Percentiles rank a stretch among this genome's conserved stretches.
phyloP scores from a whole-genome alignment of 2,888 invertebrate species.

The Opisthograptis luteolata region DNA sequence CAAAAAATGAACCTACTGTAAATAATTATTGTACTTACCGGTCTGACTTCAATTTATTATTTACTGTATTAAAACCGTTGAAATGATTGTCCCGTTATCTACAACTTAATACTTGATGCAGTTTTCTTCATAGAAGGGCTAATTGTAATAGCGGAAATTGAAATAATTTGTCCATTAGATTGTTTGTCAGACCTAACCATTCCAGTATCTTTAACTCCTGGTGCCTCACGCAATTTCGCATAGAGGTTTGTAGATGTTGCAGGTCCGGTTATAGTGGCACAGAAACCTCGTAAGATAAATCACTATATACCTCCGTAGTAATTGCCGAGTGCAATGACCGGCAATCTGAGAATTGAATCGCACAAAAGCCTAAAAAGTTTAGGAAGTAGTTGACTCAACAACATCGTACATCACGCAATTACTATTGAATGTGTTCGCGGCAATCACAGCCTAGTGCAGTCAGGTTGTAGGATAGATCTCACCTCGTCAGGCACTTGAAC shows the following conservation, averaged over 20 bases:
- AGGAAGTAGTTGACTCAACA: background rate
- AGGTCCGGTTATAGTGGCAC: slow-evolving; percentile 16
- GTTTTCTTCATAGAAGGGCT: no score
- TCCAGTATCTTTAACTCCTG: slow-evolving; percentile 14
- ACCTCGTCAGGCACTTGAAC: slow-evolving; percentile 5
- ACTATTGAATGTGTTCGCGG: background rate
- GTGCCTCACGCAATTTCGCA: background rate
- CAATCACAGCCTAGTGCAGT: slow-evolving; percentile 3
- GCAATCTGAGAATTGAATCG: slow-evolving; percentile 12
- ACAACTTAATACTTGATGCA: no score
- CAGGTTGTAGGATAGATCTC: slow-evolving; percentile 15
- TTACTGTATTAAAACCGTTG: no score
- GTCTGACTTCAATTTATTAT: no score
- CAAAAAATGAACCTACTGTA: no score
- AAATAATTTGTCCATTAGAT: background rate
- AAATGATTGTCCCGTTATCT: no score
- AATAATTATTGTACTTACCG: no score
- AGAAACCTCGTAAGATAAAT: slow-evolving; percentile 15
- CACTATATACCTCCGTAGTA: background rate
- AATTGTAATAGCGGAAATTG: background rate
- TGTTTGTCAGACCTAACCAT: background rate
- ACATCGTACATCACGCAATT: background rate
- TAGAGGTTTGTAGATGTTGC: slow-evolving; percentile 1
- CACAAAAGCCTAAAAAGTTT: background rate
- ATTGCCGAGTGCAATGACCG: slow-evolving; percentile 20